Evolutionary conservation across 2,888 invertebrate genomes (phyloP).

Genomic region (Leptinotarsa tumamoca): DNA sequence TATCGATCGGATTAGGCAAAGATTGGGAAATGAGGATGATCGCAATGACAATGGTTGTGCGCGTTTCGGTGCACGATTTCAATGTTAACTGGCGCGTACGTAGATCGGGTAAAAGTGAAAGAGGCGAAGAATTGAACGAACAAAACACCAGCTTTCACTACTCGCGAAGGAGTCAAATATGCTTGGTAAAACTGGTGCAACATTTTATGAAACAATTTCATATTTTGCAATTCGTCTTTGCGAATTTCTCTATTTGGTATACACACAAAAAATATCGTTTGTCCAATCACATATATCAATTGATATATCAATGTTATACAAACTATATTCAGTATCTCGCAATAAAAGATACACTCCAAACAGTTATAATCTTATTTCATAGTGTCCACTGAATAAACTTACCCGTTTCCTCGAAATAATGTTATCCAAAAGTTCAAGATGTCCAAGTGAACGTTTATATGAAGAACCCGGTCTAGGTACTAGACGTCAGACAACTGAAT

Average conservation of each 20-base stretch:
- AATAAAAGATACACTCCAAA: too few species aligned
- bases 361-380: too few species aligned
- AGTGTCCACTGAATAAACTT: too few species aligned
- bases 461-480: not conserved
- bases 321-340: not conserved
- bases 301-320: not conserved
- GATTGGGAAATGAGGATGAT: slow-evolving; percentile 39
- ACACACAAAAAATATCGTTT: too few species aligned
- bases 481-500: not conserved
- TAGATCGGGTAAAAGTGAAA: slow-evolving; percentile 59
- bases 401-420: not conserved
- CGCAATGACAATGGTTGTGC: slow-evolving; percentile 41
- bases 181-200: slow-evolving; percentile 33
- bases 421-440: not conserved
- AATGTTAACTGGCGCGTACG: slow-evolving; percentile 55
- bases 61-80: slow-evolving; percentile 55
- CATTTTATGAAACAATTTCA: slow-evolving; percentile 21
- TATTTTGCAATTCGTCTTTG: not conserved
- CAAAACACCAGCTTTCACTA: slow-evolving; percentile 57
- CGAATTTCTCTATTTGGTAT: too few species aligned
- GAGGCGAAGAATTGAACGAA: slow-evolving; percentile 44
- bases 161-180: slow-evolving; percentile 23
- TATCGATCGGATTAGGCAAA: slow-evolving; percentile 33
- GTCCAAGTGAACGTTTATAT: not conserved
- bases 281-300: too few species aligned